Percentiles rank a stretch among this genome's conserved stretches.
Conservation (phyloP, 2,888 invertebrate genomes). For the Litoditis marina region DNA sequence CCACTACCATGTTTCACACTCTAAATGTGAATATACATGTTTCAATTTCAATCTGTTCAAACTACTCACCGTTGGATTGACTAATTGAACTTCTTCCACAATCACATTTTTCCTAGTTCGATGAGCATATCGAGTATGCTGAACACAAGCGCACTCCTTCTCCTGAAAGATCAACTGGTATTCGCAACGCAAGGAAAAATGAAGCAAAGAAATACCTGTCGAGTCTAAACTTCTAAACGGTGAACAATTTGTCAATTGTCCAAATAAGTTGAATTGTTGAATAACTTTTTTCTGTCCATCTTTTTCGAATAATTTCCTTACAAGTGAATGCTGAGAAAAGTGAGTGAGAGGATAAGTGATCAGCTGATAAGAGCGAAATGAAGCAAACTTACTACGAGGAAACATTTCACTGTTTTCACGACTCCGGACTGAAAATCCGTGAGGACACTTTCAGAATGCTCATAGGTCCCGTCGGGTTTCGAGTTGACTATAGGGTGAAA, state of each 20-base stretch:
- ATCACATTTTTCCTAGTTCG: slow-evolving; percentile 43
- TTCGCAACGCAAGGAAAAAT: background rate
- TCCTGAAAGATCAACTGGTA: slow-evolving; percentile 33
- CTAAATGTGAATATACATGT: too few species aligned
- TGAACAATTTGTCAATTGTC: background rate
- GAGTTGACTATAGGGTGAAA: slow-evolving; percentile 24
- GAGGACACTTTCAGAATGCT: slow-evolving; percentile 10
- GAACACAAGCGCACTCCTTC: slow-evolving; percentile 50
- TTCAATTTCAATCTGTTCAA: background rate
- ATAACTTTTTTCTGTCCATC: too few species aligned
- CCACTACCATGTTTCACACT: too few species aligned
- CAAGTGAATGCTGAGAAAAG: too few species aligned
- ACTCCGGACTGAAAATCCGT: slow-evolving; percentile 36
- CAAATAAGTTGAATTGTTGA: too few species aligned
- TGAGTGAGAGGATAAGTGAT: too few species aligned
- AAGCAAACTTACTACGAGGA: slow-evolving; percentile 21
- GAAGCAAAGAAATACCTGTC: background rate
- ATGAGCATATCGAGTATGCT: slow-evolving; percentile 43
- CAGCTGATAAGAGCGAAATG: background rate
- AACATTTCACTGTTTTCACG: slow-evolving; percentile 27
- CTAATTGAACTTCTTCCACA: slow-evolving; percentile 45
- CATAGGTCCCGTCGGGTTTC: slow-evolving; percentile 18
- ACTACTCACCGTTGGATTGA: slow-evolving; percentile 48
- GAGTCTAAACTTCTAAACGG: too few species aligned
- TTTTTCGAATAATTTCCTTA: background rate